A percentile compares a stretch with the other conserved stretches of the same genome.
Evolutionary conservation across 2,797 vertebrate species (phyloP).

Genomic region (Nyctalus aviator): DNA sequence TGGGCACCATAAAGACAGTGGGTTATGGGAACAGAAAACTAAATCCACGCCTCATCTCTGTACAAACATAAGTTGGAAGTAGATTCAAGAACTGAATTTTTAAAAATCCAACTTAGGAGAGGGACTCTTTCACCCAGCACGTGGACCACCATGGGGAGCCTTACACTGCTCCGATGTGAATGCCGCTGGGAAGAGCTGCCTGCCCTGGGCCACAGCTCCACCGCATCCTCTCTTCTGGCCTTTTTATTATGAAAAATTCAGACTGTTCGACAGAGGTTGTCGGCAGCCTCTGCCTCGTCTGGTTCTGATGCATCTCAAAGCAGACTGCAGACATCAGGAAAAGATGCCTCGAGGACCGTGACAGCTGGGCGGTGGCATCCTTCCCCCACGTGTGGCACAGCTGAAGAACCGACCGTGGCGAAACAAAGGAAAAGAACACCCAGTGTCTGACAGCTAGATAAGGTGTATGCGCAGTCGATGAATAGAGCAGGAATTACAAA

Average conservation of each 20-base stretch:
- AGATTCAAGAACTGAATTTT: not conserved
- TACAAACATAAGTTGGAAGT: not conserved
- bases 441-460: not conserved
- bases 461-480: not conserved
- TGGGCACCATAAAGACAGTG: not conserved
- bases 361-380: not conserved
- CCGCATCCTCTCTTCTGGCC: not conserved
- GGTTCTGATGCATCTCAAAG: not conserved
- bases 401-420: not conserved
- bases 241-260: not conserved
- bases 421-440: not conserved
- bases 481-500: not conserved
- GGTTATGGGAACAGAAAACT: not conserved
- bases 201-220: not conserved
- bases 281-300: not conserved
- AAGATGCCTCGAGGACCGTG: not conserved
- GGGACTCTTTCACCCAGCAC: not conserved
- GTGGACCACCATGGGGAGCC: not conserved
- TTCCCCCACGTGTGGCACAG: too few relatives aligned
- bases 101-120: not conserved
- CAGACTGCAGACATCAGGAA: not conserved
- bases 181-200: not conserved
- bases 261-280: not conserved
- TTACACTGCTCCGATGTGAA: not conserved
- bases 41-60: not conserved